These are phyloP conservation scores for Ormia ochracea DNA, from an alignment of 2,888 invertebrate genomes.

Conservation along the genomic window DNA sequence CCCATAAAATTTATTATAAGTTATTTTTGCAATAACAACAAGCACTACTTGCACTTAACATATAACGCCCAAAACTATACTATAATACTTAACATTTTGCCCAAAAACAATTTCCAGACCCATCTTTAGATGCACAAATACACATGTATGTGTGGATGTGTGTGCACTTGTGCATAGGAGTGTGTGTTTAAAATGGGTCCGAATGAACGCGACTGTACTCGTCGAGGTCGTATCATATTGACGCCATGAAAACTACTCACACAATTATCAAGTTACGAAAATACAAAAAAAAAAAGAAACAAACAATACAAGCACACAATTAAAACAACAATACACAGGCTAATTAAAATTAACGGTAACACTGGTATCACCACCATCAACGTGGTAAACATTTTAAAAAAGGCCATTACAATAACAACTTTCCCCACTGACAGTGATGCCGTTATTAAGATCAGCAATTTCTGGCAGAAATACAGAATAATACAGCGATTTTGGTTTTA, in stretches of 20 bases:
- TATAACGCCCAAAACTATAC: no score
- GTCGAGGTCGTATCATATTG: slow-evolving; percentile 44
- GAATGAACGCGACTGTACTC: not conserved
- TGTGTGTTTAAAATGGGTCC: not conserved
- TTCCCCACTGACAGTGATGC: not conserved
- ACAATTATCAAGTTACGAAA: not conserved
- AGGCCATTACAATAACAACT: not conserved
- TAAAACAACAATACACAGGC: slow-evolving; percentile 23
- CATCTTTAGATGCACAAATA: no score
- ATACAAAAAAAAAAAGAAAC: not conserved
- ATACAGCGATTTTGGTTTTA: not conserved
- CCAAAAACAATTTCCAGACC: no score
- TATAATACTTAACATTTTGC: no score
- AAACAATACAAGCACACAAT: not conserved
- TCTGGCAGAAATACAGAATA: slow-evolving; percentile 28
- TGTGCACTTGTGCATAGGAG: not conserved
- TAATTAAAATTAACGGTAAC: slow-evolving; percentile 41
- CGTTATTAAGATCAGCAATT: slow-evolving; percentile 26
- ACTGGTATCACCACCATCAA: slow-evolving; percentile 6
- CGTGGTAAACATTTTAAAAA: not conserved
- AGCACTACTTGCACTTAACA: no score
- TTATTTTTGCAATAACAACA: no score
- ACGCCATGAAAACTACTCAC: slow-evolving; percentile 6
- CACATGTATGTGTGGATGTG: not conserved
- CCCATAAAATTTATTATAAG: no score